Conservation (phyloP, 1,140 invertebrate species). For the Thereuonema tuberculata region DNA sequence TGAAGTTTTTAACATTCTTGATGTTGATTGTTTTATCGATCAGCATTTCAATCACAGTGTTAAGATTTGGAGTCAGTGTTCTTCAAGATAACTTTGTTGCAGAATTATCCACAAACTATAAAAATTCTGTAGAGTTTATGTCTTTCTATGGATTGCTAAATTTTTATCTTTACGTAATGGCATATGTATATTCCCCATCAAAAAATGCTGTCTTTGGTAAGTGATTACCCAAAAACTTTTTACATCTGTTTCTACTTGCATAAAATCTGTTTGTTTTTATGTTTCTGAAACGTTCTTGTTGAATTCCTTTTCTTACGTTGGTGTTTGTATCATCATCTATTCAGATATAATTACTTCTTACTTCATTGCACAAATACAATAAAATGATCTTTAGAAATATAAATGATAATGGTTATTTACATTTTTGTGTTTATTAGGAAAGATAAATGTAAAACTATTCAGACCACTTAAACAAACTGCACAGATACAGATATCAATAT, state of each 20-base stretch:
- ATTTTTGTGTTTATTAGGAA: no score
- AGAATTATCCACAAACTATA: constrained; percentile 66
- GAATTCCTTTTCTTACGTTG: constrained; percentile 16
- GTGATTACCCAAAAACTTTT: no score
- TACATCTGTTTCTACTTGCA: no score
- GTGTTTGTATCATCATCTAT: no score
- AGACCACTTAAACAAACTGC: no score
- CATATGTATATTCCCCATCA: constrained; percentile 84
- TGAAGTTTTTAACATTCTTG: constrained; percentile 78
- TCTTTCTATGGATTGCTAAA: constrained; percentile 89
- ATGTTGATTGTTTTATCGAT: constrained; percentile 71
- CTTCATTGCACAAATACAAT: no score
- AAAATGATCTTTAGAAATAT: no score
- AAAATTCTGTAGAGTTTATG: constrained; percentile 86
- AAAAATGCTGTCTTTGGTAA: constrained; percentile 64
- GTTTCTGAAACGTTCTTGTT: background rate
- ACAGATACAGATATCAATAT: no score
- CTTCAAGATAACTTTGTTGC: constrained; percentile 89
- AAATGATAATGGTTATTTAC: no score
- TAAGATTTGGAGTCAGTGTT: constrained; percentile 72
- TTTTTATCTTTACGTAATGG: constrained; percentile 85
- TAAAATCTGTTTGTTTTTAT: constrained; percentile 7
- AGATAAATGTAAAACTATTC: no score
- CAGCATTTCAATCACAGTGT: constrained; percentile 56
- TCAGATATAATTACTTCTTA: no score